These are phyloP conservation scores for Bos indicus DNA, from an alignment of 2,113 vertebrate species.

Conservation along the genomic window DNA sequence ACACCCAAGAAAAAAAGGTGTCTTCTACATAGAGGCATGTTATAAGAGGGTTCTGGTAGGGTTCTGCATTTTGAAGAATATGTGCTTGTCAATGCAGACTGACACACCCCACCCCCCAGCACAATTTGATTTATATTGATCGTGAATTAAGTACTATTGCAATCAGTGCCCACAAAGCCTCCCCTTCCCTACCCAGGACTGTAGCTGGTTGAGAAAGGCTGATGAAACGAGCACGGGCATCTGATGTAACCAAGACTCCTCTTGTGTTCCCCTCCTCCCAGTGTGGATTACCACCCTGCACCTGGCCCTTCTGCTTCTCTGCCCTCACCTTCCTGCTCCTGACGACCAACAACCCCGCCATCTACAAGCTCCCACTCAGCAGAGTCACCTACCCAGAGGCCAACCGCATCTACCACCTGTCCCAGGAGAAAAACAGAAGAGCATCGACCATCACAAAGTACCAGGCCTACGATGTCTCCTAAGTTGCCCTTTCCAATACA, in stretches of 20 bases:
- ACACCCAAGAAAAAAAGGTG: background rate
- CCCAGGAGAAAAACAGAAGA: conserved; percentile 68
- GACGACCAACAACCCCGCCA: conserved; percentile 83
- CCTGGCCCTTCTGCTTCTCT: conserved; percentile 97
- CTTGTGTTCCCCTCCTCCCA: conserved; percentile 59
- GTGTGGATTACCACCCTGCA: conserved; percentile 94
- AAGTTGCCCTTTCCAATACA: background rate
- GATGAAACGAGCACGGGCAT: background rate
- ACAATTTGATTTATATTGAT: background rate
- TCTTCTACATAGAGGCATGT: background rate
- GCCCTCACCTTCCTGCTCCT: conserved; percentile 92
- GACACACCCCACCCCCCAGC: background rate
- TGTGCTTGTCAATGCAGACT: background rate
- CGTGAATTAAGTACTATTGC: background rate
- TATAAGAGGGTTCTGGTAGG: too few relatives aligned
- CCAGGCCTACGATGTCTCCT: conserved; percentile 70
- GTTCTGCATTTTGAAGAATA: background rate
- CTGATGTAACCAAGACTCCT: background rate
- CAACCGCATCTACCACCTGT: conserved; percentile 85
- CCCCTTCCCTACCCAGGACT: background rate
- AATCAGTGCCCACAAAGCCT: background rate
- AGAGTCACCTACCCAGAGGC: conserved; percentile 95
- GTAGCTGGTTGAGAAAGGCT: background rate
- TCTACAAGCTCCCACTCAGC: conserved; percentile 91
- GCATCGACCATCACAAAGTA: conserved; percentile 64